Conservation (phyloP, 2,113 vertebrate genomes). For the Phalacrocorax aristotelis region DNA sequence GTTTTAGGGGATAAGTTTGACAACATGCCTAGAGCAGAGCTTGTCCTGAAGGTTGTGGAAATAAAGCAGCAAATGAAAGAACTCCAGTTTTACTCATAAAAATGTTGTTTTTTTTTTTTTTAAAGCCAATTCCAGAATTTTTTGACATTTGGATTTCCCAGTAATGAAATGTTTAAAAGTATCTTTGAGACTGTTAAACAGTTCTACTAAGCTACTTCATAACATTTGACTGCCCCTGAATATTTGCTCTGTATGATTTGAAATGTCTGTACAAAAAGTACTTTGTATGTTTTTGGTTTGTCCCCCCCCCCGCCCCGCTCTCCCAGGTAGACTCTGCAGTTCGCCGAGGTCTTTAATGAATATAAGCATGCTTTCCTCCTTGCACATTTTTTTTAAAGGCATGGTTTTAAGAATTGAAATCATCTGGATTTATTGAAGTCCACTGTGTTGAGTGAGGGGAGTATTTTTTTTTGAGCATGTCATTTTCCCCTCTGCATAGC, state of each 20-base stretch:
- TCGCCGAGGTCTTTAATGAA: not conserved
- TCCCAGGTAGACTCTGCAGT: not conserved
- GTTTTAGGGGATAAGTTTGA: conserved; percentile 12
- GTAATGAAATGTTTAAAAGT: conserved; percentile 30
- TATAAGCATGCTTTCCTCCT: not conserved
- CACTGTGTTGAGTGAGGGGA: not conserved
- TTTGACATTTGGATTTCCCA: conserved; percentile 18
- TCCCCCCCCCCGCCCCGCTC: not conserved
- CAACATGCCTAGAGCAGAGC: not conserved
- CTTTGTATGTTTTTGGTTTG: not conserved
- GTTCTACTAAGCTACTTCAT: not conserved
- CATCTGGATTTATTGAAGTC: conserved; percentile 25
- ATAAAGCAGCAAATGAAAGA: conserved; percentile 1
- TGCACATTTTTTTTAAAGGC: not conserved
- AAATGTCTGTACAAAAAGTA: not conserved
- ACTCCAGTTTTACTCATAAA: not conserved
- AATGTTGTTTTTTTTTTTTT: conserved; percentile 12
- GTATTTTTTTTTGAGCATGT: not conserved
- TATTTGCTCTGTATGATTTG: not conserved
- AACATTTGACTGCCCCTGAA: conserved; percentile 16
- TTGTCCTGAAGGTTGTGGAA: not conserved
- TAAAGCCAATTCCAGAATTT: not conserved
- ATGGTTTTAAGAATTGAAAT: not conserved
- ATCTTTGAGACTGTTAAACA: conserved; percentile 17
- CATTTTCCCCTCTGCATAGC: not conserved